Conservation (phyloP, 2,888 invertebrate genomes). For the Caenorhabditis japonica region DNA sequence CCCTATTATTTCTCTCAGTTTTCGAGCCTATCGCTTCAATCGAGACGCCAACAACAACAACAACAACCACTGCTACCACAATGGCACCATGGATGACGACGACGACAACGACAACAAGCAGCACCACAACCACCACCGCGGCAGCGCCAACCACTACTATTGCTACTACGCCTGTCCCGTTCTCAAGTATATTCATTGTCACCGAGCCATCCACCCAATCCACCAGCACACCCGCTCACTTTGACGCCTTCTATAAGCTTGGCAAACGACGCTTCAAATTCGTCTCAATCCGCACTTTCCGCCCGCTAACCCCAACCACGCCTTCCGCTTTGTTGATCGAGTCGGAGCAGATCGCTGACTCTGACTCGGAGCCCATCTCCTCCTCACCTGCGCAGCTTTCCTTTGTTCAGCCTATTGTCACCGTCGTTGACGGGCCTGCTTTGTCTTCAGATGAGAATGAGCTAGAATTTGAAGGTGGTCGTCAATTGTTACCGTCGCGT, state of each 20-base stretch:
- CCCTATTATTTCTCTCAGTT: constrained; percentile 15
- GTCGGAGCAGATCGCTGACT: background rate
- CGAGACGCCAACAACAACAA: constrained; percentile 30
- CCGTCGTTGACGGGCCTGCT: background rate
- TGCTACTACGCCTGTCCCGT: constrained; percentile 21
- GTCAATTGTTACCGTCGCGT: constrained; percentile 20
- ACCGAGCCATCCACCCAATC: constrained; percentile 21
- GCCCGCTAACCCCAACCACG: constrained; percentile 26
- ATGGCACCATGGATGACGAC: constrained; percentile 30
- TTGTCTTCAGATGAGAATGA: background rate
- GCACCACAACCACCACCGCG: constrained; percentile 4
- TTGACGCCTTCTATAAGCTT: constrained; percentile 46
- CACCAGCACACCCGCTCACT: constrained; percentile 39
- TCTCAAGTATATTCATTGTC: constrained; percentile 38
- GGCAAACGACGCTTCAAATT: constrained; percentile 53
- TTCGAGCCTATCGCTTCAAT: constrained; percentile 33
- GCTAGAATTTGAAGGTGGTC: constrained; percentile 34
- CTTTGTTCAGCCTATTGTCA: constrained; percentile 3
- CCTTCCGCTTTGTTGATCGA: constrained; percentile 2
- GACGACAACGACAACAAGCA: constrained; percentile 1
- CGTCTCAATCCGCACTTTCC: constrained; percentile 48
- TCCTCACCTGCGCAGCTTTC: background rate
- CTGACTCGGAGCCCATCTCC: constrained; percentile 1
- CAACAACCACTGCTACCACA: constrained; percentile 35
- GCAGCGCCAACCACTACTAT: constrained; percentile 16